Base-by-base conservation (phyloP, 2,113 vertebrate species). In the Beaufortia kweichowensis region DNA sequence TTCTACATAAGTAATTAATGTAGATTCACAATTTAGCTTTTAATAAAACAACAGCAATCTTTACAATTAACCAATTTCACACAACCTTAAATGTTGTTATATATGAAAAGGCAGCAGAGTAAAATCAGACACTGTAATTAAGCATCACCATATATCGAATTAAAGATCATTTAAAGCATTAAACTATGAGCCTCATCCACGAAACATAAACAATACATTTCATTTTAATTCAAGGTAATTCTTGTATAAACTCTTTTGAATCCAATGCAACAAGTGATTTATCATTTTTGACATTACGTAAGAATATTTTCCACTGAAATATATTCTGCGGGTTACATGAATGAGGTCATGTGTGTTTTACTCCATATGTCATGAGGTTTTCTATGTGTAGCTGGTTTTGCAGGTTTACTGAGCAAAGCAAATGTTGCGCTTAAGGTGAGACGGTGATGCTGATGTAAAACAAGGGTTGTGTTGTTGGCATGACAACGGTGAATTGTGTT, bases 41-140 rank as follows among this genome's bases (percentile, higher is more conserved):
- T 12, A 24, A 15, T 15, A 55, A 50, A 68, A 69, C 48, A 23
- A 35, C 41, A 53, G 43, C n/a, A 23, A 17, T n/a, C n/a, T n/a
- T n/a, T n/a, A n/a, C n/a, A 69, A 15, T 35, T 31, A 7, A 53
- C 11, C 10, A 61, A 63, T 63, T 35, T 64, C 6, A 17, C 29
- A 69, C n/a, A 23, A 69, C 6, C 24, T 66, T 28, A 17, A 46
- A 9, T 33, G 35, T 53, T 33, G 46, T n/a, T 68, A 31, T 23
- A 24, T 66, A 56, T 31, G 67, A 56, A 33, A 55, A 69, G 6
- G 48, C 48, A 69, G 12, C 28, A 9, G 10, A 69, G 48, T 69
- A 69, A 69, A 46, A 70, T 23, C 28, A 9, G n/a, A 55, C 11
- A 35, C 1, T 14, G 10, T 39, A n/a, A n/a, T 39, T 39, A 39